Evolutionary conservation across 2,113 vertebrate species (phyloP).

Genomic region (Alectura lathami): DNA sequence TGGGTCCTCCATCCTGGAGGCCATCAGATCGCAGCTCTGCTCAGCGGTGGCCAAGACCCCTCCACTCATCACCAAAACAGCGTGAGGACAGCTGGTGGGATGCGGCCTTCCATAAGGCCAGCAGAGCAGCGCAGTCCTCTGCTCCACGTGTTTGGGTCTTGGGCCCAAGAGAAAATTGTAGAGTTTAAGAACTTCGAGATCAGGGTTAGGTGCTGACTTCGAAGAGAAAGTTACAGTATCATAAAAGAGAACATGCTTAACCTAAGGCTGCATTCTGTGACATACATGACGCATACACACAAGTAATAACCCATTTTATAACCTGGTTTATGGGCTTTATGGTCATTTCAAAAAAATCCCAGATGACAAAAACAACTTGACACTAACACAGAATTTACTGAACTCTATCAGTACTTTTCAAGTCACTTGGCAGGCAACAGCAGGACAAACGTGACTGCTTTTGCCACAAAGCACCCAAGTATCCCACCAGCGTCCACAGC

Average conservation of each 20-base stretch:
- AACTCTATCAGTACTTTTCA: fast-evolving
- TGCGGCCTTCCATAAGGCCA: too few species aligned
- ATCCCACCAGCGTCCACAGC: too few species aligned
- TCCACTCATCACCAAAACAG: not conserved
- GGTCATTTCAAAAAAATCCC: not conserved
- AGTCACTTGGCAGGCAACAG: fast-evolving
- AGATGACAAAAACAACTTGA: not conserved
- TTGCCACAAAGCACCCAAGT: not conserved
- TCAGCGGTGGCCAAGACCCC: not conserved
- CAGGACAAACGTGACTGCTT: not conserved
- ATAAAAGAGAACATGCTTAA: not conserved
- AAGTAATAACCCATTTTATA: not conserved
- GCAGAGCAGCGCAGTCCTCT: not conserved
- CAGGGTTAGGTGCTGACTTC: too few species aligned
- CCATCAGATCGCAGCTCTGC: too few species aligned
- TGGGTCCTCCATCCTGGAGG: too few species aligned
- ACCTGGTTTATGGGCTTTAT: fast-evolving
- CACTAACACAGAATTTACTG: not conserved
- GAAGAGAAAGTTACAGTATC: not conserved
- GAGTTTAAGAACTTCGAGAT: not conserved
- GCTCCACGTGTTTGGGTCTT: not conserved
- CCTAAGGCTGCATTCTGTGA: fast-evolving
- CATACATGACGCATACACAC: fast-evolving
- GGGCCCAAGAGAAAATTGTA: fast-evolving
- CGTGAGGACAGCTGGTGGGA: fast-evolving